These are phyloP conservation scores for Oreocharis arfaki DNA, from an alignment of 2,113 vertebrate genomes.

Conservation along the genomic window DNA sequence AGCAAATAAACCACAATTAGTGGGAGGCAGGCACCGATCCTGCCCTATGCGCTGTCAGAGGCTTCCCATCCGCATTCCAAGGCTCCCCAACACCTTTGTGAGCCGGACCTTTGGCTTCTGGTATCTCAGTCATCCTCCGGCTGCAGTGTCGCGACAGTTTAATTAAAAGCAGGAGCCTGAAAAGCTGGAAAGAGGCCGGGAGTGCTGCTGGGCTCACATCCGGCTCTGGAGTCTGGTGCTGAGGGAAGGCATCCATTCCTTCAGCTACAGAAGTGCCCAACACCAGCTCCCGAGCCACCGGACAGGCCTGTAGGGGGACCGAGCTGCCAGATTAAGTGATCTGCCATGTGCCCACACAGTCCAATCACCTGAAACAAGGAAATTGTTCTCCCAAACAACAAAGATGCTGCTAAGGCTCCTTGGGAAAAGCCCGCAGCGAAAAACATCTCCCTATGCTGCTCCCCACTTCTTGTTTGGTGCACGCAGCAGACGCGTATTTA, in stretches of 20 bases:
- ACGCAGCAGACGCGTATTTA: accelerated
- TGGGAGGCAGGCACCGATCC: background rate
- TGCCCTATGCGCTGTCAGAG: accelerated
- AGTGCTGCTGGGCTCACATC: background rate
- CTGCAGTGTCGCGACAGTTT: background rate
- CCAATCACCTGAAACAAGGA: background rate
- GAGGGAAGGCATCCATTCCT: background rate
- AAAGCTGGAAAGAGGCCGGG: background rate
- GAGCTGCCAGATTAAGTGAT: background rate
- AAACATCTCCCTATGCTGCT: background rate
- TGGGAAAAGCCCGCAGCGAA: background rate
- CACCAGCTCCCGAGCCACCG: background rate
- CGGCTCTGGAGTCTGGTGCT: background rate
- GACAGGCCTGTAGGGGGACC: background rate
- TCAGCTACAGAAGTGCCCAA: background rate
- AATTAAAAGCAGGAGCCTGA: constrained; percentile 21
- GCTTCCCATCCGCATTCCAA: background rate
- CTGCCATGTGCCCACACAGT: background rate
- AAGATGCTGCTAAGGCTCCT: background rate
- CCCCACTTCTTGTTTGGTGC: background rate
- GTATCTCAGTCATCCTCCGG: background rate
- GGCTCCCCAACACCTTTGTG: background rate
- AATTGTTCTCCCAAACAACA: background rate
- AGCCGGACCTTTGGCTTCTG: background rate
- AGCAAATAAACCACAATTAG: background rate